Evolutionary conservation across 2,113 vertebrate genomes (phyloP).

Genomic region (Henicopernis longicauda): DNA sequence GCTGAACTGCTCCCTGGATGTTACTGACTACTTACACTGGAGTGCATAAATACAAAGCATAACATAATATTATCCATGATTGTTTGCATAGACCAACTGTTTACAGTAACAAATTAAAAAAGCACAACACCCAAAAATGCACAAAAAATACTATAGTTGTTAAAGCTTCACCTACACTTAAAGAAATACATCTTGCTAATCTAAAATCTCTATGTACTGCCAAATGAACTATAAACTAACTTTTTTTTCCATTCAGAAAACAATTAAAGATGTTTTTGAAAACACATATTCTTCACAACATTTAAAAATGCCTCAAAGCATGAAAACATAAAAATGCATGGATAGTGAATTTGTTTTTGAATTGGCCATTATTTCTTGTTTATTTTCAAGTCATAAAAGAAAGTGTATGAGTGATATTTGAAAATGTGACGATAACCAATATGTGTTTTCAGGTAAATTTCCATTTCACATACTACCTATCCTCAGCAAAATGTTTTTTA

Average conservation of each 20-base stretch:
- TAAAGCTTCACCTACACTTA: not conserved
- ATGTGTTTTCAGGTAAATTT: not conserved
- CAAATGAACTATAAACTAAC: not conserved
- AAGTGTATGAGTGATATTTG: not conserved
- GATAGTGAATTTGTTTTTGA: not conserved
- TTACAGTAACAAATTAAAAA: not conserved
- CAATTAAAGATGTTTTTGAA: not conserved
- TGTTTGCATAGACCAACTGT: not conserved
- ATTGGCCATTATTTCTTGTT: not conserved
- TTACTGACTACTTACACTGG: not conserved
- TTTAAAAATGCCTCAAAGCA: not conserved
- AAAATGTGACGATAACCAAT: not conserved
- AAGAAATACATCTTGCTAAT: not conserved
- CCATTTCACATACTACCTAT: not conserved
- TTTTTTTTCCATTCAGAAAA: not conserved
- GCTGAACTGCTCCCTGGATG: not conserved
- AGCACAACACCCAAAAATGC: fast-evolving
- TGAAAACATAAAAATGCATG: not conserved
- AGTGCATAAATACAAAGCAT: not conserved
- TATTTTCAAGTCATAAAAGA: not conserved
- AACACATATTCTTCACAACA: not conserved
- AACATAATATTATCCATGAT: not conserved
- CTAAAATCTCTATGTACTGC: not conserved
- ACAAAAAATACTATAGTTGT: not conserved
- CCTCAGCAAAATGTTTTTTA: not conserved